Percentiles rank a stretch among this genome's conserved stretches.
These are phyloP conservation scores for Ischnus inquisitorius DNA, from an alignment of 2,888 invertebrate genomes.

Conservation along the genomic window DNA sequence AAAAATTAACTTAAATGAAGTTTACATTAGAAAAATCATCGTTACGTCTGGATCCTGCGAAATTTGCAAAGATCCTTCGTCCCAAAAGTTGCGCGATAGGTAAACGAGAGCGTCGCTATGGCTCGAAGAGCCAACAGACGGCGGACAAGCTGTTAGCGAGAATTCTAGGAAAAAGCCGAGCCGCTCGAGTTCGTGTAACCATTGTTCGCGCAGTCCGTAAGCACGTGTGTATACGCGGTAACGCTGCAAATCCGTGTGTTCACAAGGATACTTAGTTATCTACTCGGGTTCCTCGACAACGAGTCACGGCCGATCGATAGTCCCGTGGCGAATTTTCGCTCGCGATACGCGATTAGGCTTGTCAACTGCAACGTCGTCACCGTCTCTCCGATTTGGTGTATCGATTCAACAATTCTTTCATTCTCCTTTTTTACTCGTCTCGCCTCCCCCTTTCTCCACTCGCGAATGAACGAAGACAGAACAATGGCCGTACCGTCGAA, in stretches of 20 bases:
- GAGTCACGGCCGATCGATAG: slow-evolving; percentile 39
- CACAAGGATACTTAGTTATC: slow-evolving; percentile 34
- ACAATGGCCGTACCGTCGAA: slow-evolving; percentile 15
- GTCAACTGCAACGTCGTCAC: slow-evolving; percentile 32
- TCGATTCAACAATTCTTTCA: background rate
- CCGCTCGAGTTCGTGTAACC: slow-evolving; percentile 1
- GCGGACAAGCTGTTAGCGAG: slow-evolving; percentile 16
- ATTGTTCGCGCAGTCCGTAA: slow-evolving; percentile 10
- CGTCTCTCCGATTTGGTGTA: background rate
- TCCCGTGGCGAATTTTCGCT: slow-evolving; percentile 45
- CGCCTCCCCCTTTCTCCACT: background rate
- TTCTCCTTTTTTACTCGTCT: background rate
- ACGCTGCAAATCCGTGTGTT: slow-evolving; percentile 12
- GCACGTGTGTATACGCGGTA: slow-evolving; percentile 5
- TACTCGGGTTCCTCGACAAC: slow-evolving; percentile 39
- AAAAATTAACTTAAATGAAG: too few species aligned
- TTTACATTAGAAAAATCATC: too few species aligned
- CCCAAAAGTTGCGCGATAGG: background rate
- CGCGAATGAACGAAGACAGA: background rate
- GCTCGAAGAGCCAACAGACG: background rate
- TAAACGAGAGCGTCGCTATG: background rate
- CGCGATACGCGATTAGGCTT: slow-evolving; percentile 48
- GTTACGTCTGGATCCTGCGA: too few species aligned
- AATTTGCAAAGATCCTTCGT: too few species aligned
- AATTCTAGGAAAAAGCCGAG: slow-evolving; percentile 43